Evolutionary conservation across 2,888 invertebrate genomes (phyloP).

Genomic region (Meghimatium bilineatum): DNA sequence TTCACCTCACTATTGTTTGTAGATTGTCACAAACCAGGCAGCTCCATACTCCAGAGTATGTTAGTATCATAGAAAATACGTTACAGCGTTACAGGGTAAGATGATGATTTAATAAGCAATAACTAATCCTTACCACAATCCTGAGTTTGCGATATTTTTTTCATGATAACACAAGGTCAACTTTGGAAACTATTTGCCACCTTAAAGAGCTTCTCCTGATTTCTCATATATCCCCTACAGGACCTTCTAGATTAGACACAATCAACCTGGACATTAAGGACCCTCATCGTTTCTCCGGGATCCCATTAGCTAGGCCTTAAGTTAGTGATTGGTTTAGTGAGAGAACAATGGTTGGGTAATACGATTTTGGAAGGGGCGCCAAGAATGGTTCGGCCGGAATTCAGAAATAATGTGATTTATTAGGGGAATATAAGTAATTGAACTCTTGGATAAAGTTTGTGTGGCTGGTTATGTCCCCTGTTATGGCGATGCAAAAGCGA

Average conservation of each 20-base stretch:
- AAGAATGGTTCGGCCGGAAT: background rate
- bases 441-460: background rate
- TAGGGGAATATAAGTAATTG: background rate
- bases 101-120: too few species aligned
- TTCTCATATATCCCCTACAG: background rate
- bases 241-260: slow-evolving; percentile 4
- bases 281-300: background rate
- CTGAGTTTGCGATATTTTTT: background rate
- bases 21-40: too few species aligned
- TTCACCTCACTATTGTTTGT: too few species aligned
- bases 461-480: background rate
- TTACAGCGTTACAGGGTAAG: too few species aligned
- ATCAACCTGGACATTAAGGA: too few species aligned
- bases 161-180: background rate
- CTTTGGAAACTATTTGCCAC: too few species aligned
- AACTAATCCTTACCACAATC: background rate
- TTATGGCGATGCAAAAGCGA: background rate
- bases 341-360: slow-evolving; percentile 5
- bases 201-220: background rate
- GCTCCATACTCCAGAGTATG: too few species aligned
- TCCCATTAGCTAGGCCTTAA: background rate
- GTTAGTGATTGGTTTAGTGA: background rate
- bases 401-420: slow-evolving; percentile 20
- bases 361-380: background rate
- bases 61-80: too few species aligned